Base-by-base conservation (phyloP, 2,888 invertebrate species). In the Chymomyza caudatula region DNA sequence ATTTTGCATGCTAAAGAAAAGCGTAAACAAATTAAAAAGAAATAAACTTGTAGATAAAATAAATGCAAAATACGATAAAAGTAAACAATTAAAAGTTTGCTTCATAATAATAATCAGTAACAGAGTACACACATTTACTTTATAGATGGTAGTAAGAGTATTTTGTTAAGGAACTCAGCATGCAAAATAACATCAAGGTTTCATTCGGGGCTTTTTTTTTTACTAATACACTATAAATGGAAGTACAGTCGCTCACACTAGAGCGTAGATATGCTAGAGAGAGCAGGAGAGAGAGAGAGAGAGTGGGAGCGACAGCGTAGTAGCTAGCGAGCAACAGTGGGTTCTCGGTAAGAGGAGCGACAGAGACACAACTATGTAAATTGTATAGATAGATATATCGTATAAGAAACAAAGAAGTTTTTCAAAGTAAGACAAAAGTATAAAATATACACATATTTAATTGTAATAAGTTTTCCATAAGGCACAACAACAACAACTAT, bases 41-140 rank as follows among this genome's bases (percentile, higher is more conserved):
- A 57, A 4, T 20, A 5, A 53, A 19, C n/a, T 19, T 61, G 52
- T 43, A 60, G 59, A 58, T 52, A 22, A 23, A 51, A 52, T 51
- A 37, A 29, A 17, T 47, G 47, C 47, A 29, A 29, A 11, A 60
- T 44, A 20, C 19, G 54, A 64, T 42, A 42, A 60, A 51, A 42
- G 25, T 15, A 44, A n/a, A 47, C 15, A 23, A 43, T 8, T 17
- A 54, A 51, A 25, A 44, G 37, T 54, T 47, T 11, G 37, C n/a
- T 8, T 51, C 42, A 53, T 62, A 66, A 60, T 69, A 58, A 71
- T 44, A 74, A 73, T 66, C 67, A 67, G 66, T 70, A 85, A 78
- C 73, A 76, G 87, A 84, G 78, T 83, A 81, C 86, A 85, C 82
- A 85, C 85, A 87, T 85, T 83, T 80, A 85, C 84, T 76, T 71